A percentile compares a stretch with the other conserved stretches of the same genome.
Evolutionary conservation across 1,140 invertebrate genomes (phyloP).

Genomic region (Heliconius melpomene): DNA sequence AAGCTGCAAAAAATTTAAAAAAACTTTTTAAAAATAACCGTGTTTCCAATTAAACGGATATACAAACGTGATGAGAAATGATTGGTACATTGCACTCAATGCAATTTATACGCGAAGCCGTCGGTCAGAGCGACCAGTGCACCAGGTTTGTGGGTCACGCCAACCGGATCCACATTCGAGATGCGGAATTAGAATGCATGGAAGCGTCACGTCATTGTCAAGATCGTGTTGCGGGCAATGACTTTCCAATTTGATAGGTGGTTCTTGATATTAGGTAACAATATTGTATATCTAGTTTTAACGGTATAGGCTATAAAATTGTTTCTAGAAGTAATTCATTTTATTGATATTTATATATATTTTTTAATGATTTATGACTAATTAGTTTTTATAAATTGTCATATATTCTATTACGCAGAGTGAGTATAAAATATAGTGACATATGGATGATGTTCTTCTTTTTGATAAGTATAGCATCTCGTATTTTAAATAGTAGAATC

Average conservation of each 20-base stretch:
- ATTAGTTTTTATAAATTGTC: too few species aligned
- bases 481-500: too few species aligned
- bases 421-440: too few species aligned
- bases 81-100: slow-evolving; percentile 27
- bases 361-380: background rate
- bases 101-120: slow-evolving; percentile 28
- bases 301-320: background rate
- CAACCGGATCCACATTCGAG: slow-evolving; percentile 51
- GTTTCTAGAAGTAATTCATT: background rate
- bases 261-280: background rate
- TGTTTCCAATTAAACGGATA: background rate
- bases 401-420: too few species aligned
- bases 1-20: background rate
- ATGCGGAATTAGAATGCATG: slow-evolving; percentile 39
- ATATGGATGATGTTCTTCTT: too few species aligned
- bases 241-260: background rate
- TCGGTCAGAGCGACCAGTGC: slow-evolving; percentile 49
- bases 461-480: too few species aligned
- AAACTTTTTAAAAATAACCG: background rate
- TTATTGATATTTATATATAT: background rate
- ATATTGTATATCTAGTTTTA: background rate
- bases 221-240: slow-evolving; percentile 28
- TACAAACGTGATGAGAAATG: background rate
- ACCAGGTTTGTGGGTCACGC: slow-evolving; percentile 67
- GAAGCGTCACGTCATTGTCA: slow-evolving; percentile 35